A percentile compares a stretch with the other conserved stretches of the same genome.
Evolutionary conservation across 2,888 invertebrate species (phyloP).

Genomic region (Cheilosia soror): DNA sequence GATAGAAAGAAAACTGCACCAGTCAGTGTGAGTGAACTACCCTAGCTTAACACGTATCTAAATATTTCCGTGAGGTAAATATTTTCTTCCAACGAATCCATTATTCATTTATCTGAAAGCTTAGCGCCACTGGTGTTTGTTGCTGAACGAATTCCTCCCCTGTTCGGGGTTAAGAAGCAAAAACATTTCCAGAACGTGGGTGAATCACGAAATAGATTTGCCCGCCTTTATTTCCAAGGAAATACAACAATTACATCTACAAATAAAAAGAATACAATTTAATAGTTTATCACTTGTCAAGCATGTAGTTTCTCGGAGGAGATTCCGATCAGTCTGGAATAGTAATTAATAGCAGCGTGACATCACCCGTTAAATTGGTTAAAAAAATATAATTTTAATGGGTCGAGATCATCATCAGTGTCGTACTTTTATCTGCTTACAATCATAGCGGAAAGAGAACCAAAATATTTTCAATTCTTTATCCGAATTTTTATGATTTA

Average conservation of each 20-base stretch:
- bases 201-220: constrained; percentile 24
- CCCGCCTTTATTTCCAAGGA: constrained; percentile 2
- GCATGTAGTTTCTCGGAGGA: background rate
- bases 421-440: background rate
- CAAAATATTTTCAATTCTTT: background rate
- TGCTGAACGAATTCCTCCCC: constrained; percentile 1
- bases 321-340: constrained; percentile 40
- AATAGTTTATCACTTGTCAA: constrained; percentile 15
- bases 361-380: constrained; percentile 68
- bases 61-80: constrained; percentile 49
- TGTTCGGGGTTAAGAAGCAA: background rate
- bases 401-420: constrained; percentile 34
- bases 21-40: constrained; percentile 38
- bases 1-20: constrained; percentile 1
- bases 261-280: background rate
- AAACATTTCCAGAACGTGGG: constrained; percentile 37
- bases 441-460: constrained; percentile 4
- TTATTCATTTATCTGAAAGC: constrained; percentile 23
- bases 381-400: constrained; percentile 45
- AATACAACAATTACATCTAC: constrained; percentile 1
- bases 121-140: constrained; percentile 30
- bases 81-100: constrained; percentile 29
- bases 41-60: constrained; percentile 17
- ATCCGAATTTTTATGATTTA: constrained; percentile 38
- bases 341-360: constrained; percentile 62